phyloP scores from a whole-genome alignment of 2,888 invertebrate genomes.

The Leptopilina myrica region DNA sequence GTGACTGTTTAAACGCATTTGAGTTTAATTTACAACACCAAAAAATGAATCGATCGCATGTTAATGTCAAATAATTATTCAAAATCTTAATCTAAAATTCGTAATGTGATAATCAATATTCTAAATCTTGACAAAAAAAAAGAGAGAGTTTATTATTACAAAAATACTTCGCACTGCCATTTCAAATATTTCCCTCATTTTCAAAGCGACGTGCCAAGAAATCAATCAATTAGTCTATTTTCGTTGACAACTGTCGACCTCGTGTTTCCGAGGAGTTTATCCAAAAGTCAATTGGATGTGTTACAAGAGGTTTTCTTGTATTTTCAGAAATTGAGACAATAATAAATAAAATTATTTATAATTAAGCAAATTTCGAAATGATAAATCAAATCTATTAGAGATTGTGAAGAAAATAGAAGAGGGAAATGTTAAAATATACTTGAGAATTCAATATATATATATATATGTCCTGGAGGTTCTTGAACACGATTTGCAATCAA shows the following conservation, averaged over 20 bases:
- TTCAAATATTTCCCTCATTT: conserved; percentile 34
- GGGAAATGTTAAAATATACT: neutral
- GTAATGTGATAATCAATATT: conserved; percentile 25
- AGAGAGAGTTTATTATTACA: neutral
- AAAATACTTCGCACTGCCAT: conserved; percentile 38
- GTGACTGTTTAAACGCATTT: conserved; percentile 45
- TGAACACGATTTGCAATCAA: conserved; percentile 18
- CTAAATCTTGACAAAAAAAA: neutral
- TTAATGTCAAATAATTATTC: conserved; percentile 34
- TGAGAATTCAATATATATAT: neutral
- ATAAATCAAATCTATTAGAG: neutral
- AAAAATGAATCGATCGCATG: conserved; percentile 29
- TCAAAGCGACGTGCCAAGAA: conserved; percentile 31
- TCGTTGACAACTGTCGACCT: conserved; percentile 36
- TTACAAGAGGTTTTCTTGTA: conserved; percentile 20
- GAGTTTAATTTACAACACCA: conserved; percentile 8
- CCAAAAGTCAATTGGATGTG: conserved; percentile 36
- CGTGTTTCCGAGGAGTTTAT: conserved; percentile 29
- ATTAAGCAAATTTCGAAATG: neutral
- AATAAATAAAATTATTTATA: neutral
- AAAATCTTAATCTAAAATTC: conserved; percentile 32
- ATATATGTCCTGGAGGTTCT: neutral
- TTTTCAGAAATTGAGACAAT: neutral
- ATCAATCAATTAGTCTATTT: conserved; percentile 40
- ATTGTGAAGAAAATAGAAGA: neutral